A percentile compares a stretch with the other conserved stretches of the same genome.
These are phyloP conservation scores for Priapulus caudatus DNA, from an alignment of 2,888 invertebrate genomes.

Conservation along the genomic window DNA sequence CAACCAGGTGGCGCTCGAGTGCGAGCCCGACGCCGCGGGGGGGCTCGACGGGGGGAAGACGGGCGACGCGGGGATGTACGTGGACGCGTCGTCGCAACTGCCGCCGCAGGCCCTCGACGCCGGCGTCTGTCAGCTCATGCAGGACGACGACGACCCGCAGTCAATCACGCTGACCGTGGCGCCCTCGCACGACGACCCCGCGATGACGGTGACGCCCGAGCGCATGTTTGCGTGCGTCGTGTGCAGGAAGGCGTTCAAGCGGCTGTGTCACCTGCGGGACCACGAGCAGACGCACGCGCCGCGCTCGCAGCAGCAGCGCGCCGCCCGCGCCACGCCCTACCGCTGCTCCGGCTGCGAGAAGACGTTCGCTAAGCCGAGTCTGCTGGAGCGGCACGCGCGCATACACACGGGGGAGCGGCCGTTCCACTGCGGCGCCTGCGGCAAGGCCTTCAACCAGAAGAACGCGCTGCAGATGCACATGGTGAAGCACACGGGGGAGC, in stretches of 20 bases:
- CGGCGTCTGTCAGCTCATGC: no score
- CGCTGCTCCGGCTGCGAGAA: constrained; percentile 54
- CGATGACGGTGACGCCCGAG: not conserved
- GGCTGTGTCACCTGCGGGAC: constrained; percentile 32
- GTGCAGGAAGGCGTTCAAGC: constrained; percentile 33
- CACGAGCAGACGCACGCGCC: constrained; percentile 29
- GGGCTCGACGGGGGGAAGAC: no score
- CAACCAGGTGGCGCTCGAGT: constrained; percentile 4
- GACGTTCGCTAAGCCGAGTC: constrained; percentile 60
- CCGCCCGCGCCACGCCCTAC: constrained; percentile 27
- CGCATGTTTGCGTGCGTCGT: constrained; percentile 20
- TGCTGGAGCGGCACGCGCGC: constrained; percentile 48
- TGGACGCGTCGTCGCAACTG: no score
- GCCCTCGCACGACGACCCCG: not conserved
- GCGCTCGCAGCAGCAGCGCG: constrained; percentile 16
- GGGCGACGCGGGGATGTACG: no score
- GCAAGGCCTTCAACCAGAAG: constrained; percentile 38
- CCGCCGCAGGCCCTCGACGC: no score
- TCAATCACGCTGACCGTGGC: not conserved
- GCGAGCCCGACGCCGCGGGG: not conserved
- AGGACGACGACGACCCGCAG: not conserved
- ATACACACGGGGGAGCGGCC: constrained; percentile 38
- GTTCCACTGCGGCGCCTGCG: constrained; percentile 32
- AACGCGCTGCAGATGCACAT: constrained; percentile 37
- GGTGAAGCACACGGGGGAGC: constrained; percentile 35